These are phyloP conservation scores for Alligator mississippiensis DNA, from an alignment of 2,113 vertebrate genomes.

Conservation along the genomic window DNA sequence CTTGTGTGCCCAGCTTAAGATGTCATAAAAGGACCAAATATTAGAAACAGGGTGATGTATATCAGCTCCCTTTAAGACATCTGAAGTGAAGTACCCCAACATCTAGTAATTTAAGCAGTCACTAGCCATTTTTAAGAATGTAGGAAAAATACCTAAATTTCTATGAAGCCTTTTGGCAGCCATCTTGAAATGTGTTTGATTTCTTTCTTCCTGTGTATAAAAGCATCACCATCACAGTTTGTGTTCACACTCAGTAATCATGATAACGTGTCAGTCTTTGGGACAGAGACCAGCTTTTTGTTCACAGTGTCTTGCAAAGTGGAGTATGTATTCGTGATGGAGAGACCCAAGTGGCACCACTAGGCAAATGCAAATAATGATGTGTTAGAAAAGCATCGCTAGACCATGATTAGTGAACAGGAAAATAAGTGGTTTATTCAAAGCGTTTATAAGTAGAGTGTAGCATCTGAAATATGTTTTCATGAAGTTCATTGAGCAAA, in stretches of 20 bases:
- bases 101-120: accelerated
- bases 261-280: too few species aligned
- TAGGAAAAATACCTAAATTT: not conserved
- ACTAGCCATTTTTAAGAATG: not conserved
- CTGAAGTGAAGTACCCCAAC: accelerated
- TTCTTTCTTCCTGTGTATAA: not conserved
- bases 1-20: accelerated
- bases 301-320: too few species aligned
- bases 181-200: too few species aligned
- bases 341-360: too few species aligned
- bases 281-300: too few species aligned
- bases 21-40: not conserved
- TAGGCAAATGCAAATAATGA: too few species aligned
- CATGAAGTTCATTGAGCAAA: not conserved
- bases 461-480: accelerated
- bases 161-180: too few species aligned
- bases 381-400: too few species aligned
- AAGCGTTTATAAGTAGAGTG: accelerated
- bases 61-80: accelerated
- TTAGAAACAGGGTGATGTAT: not conserved
- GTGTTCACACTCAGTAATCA: too few species aligned
- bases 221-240: not conserved
- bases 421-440: accelerated
- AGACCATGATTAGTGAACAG: too few species aligned
- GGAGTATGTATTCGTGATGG: too few species aligned